Conservation (phyloP, 2,113 vertebrate genomes). For the Paratilapia polleni region DNA sequence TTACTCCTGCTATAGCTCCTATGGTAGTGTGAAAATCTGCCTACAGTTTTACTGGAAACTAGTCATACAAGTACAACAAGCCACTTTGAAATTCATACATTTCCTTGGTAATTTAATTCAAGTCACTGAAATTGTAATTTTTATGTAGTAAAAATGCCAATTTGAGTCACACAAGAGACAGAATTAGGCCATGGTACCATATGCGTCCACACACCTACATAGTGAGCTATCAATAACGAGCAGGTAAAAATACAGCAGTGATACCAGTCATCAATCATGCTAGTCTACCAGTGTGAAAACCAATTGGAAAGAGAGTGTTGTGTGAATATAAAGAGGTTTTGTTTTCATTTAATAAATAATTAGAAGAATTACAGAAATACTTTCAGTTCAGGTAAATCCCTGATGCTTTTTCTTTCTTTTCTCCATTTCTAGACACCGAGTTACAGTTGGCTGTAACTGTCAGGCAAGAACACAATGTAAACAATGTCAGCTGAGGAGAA, state of each 20-base stretch:
- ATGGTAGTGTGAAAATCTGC: neutral
- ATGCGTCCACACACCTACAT: neutral
- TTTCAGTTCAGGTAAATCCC: slow-evolving; percentile 13
- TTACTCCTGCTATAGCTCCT: neutral
- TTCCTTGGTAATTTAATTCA: neutral
- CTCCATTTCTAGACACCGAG: slow-evolving; percentile 5
- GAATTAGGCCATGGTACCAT: neutral
- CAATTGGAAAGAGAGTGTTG: neutral
- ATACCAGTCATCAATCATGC: neutral
- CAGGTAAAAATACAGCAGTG: neutral
- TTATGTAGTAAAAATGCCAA: neutral
- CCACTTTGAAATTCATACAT: neutral
- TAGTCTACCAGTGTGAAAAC: neutral
- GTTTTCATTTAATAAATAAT: slow-evolving; percentile 8
- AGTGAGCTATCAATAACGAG: neutral
- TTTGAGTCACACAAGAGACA: neutral
- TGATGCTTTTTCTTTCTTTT: slow-evolving; percentile 26
- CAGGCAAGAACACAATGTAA: slow-evolving; percentile 14
- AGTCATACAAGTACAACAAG: neutral
- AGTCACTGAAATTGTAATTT: neutral
- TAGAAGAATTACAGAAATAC: neutral
- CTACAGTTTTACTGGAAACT: slow-evolving; percentile 27
- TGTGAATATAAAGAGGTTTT: neutral
- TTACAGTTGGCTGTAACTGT: slow-evolving; percentile 7
- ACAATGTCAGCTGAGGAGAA: slow-evolving; percentile 62